Evolutionary conservation across 1,140 invertebrate species (phyloP), one percentile per base, ranked within the genome.

Genomic region (Ladona fulva): DNA sequence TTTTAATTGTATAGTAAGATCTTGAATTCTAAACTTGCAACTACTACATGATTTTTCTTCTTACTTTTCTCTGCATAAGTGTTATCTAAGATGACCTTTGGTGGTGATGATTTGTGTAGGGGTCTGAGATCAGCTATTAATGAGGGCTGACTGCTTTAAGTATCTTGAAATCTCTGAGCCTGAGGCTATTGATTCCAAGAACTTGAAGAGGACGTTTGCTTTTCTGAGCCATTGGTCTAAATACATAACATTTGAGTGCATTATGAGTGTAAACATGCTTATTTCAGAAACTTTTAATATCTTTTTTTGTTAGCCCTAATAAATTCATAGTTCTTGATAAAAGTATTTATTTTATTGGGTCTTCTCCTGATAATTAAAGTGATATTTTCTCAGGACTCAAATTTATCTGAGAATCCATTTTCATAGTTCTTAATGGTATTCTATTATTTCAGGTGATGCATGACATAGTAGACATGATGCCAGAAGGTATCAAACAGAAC

Each of bases 391-490:
- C n/a, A n/a, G n/a, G n/a, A n/a, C n/a, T n/a, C n/a, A n/a, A n/a
- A n/a, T n/a, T n/a, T n/a, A n/a, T n/a, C n/a, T n/a, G n/a, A n/a
- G n/a, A n/a, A n/a, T n/a, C n/a, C n/a, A n/a, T n/a, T n/a, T n/a
- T n/a, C n/a, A n/a, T n/a, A n/a, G n/a, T n/a, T n/a, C n/a, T n/a
- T n/a, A n/a, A n/a, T n/a, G n/a, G n/a, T n/a, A n/a, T n/a, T n/a
- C n/a, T n/a, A n/a, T n/a, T n/a, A n/a, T n/a, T n/a, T n/a, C n/a
- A n/a, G 87, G 89, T 91, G 19, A 99, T 99, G 98, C 98, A 99
- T 86, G 98, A 99, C 84, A 99, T 99, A 83, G 91, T 99, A 0
- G 98, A 99, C 83, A 99, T 99, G 98, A 99, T 99, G 98, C 98
- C 98, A 0, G 98, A 99, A 87, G 98, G 98, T 80, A 99, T 99